phyloP scores from a whole-genome alignment of 2,113 vertebrate species.

The Tenrec ecaudatus region DNA sequence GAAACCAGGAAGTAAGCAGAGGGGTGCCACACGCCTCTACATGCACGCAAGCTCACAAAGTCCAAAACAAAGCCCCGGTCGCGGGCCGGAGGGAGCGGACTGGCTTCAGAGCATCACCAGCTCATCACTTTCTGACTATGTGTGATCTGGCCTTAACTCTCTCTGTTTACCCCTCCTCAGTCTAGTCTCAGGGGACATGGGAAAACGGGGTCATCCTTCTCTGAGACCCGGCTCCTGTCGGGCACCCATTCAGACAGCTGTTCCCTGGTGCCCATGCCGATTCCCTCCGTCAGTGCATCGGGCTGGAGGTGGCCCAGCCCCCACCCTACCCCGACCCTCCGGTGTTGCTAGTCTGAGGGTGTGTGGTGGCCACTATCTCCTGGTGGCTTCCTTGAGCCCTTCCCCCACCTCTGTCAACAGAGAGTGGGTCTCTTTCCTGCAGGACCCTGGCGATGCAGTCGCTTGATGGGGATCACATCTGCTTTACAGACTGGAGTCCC shows the following conservation, averaged over 20 bases:
- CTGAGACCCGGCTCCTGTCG: not conserved
- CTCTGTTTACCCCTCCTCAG: not conserved
- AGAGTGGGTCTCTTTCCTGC: not conserved
- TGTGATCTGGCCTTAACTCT: not conserved
- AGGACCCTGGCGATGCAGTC: not conserved
- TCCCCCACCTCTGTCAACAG: not conserved
- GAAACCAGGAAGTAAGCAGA: constrained; percentile 66
- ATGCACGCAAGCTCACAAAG: constrained; percentile 1
- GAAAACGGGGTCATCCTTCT: not conserved
- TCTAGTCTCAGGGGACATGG: not conserved
- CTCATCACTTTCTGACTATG: constrained; percentile 4
- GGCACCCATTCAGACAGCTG: not conserved
- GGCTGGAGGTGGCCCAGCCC: not conserved
- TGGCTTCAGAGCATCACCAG: not conserved
- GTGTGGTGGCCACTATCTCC: not conserved
- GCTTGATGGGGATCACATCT: not conserved
- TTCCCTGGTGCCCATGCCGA: not conserved
- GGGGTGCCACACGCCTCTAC: not conserved
- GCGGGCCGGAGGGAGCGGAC: constrained; percentile 29
- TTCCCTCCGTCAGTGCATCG: not conserved
- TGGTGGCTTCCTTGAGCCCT: not conserved
- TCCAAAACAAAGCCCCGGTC: constrained; percentile 13
- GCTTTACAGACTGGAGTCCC: not conserved
- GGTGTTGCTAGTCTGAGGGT: not conserved
- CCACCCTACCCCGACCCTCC: too few relatives aligned